These are phyloP conservation scores for Eupsittula cactorum DNA, from an alignment of 2,113 vertebrate genomes.

Conservation along the genomic window DNA sequence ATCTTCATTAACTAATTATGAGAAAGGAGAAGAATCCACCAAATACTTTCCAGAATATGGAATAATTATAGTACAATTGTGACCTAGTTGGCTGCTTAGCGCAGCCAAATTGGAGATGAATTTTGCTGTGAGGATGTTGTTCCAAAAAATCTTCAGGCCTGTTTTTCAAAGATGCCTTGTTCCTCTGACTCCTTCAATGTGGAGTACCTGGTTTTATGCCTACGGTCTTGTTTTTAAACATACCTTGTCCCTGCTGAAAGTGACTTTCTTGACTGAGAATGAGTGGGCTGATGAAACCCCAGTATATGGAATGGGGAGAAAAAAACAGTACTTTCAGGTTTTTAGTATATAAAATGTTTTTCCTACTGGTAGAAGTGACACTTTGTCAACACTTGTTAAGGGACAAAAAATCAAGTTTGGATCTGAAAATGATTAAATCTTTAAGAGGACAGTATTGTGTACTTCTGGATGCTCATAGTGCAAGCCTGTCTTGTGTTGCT, in stretches of 20 bases:
- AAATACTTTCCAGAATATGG: neutral
- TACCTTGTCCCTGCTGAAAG: neutral
- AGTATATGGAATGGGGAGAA: neutral
- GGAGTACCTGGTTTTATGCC: neutral
- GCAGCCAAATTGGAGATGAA: neutral
- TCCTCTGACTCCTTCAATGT: neutral
- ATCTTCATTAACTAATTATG: neutral
- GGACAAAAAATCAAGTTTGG: neutral
- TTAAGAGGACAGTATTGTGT: accelerated
- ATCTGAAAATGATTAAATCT: neutral
- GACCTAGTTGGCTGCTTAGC: neutral
- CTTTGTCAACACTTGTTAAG: neutral
- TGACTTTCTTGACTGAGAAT: neutral
- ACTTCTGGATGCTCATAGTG: neutral
- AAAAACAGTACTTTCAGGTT: accelerated
- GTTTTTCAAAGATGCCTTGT: neutral
- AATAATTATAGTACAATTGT: neutral
- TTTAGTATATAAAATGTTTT: neutral
- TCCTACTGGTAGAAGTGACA: neutral
- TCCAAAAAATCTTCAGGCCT: neutral
- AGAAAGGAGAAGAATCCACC: neutral
- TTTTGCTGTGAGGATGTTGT: neutral
- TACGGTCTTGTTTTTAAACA: accelerated
- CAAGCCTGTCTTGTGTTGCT: neutral
- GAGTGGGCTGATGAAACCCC: neutral